Base-by-base conservation (phyloP, 2,888 invertebrate species). In the Drosophila ezoana region DNA sequence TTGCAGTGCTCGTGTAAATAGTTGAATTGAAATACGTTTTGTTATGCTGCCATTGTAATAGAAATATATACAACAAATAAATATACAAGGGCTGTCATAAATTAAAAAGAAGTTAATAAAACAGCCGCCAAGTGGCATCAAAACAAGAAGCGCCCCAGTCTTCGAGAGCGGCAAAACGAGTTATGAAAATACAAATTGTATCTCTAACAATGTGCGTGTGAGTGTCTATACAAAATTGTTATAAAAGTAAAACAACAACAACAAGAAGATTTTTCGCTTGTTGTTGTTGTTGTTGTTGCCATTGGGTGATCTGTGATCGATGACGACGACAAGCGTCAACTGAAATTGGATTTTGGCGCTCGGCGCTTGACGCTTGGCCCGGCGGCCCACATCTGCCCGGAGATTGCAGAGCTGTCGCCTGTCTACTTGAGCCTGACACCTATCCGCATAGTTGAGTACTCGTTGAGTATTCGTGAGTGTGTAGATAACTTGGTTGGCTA, bases 131-230 rank as follows among this genome's bases (percentile, higher is more conserved):
- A 77, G 68, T 79, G 80, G 80, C 72, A 76, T 69, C 63, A 69
- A 67, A 79, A 79, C 76, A 79, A 75, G 67, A 79, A 77, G 66
- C 62, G 62, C 66, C 59, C 52, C 57, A 66, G 57, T 58, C 41
- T 37, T 16, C 64, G 56, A 32, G 53, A 45, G 60, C 57, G 68
- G 53, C 72, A 75, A 86, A 84, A 84, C 84, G 79, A 89, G 84
- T 84, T 84, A 89, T 84, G 87, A 89, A 89, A 87, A 84, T 84
- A 83, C 78, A 79, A 86, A 87, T 83, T 87, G 76, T 86, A 66
- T 52, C 67, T 66, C 49, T 48, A 63, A 56, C 68, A 53, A 53
- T 58, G 66, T 63, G 77, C 61, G 76, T 62, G 65, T 72, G 73
- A 51, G 59, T 67, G 61, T 61, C 18, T 47, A 18, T 51, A 73